Base-by-base conservation (phyloP, 2,113 vertebrate genomes). In the Barbus barbus region DNA sequence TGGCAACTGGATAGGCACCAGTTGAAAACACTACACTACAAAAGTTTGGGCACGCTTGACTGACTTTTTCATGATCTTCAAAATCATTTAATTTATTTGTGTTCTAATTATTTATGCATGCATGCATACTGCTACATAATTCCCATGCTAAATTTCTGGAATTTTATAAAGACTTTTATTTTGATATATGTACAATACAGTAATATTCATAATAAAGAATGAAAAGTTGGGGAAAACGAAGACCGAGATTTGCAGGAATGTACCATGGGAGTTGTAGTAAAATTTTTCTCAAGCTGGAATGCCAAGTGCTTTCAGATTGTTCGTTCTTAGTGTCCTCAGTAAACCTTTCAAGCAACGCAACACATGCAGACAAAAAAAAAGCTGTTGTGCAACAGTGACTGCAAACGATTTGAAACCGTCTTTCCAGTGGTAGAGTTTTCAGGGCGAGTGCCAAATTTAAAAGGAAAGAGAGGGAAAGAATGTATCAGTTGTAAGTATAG, bases 241-340 rank as follows among this genome's bases (percentile, higher is more conserved):
- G n/a, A n/a, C n/a, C n/a, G n/a, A n/a, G n/a, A n/a, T n/a, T n/a
- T n/a, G 61, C 44, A 65, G 41, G 46, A 44, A 69, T 56, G 85
- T 18, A 86, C 41, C 69, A 44, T 86, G 82, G 71, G 82, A 71
- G n/a, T 44, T 67, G 56, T 41, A 51, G 48, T 44, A 44, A 74
- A 38, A 16, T 16, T 9, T 53, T 28, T 63, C 72, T 77, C 31
- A 58, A 41, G 56, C 33, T 58, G 28, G 46, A 41, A 16, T 60
- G 20, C 51, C 18, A 33, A 60, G n/a, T 51, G 38, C 22, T 1
- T 63, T 46, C 58, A 44, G 58, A 65, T 46, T 65, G 53, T 78
- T 60, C 12, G 11, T 61, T 78, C 36, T 38, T 0, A 1, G 33
- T 81, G 78, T 81, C 78, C 78, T 81, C 41, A 33, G 61, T 48